A percentile compares a stretch with the other conserved stretches of the same genome.
These are phyloP conservation scores for Meandrina meandrites DNA, from an alignment of 92 coral and sea anemone species.

Conservation along the genomic window DNA sequence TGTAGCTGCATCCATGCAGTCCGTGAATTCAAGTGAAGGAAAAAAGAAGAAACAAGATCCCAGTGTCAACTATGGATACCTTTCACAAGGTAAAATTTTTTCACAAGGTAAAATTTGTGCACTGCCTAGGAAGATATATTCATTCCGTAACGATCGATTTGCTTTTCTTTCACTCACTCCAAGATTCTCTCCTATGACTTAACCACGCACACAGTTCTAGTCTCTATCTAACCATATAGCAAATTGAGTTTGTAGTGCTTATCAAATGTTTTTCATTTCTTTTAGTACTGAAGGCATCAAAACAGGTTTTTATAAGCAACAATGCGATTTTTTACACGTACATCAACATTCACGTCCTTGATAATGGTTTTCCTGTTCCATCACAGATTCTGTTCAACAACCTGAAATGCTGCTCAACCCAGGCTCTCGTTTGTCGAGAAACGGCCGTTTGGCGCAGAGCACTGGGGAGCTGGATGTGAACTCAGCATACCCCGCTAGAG, in stretches of 20 bases:
- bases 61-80: conserved; percentile 76
- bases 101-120: conserved; percentile 37
- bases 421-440: conserved; percentile 79
- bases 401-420: conserved; percentile 83
- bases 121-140: not conserved
- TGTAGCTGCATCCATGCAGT: conserved; percentile 75
- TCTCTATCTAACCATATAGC: too few species aligned
- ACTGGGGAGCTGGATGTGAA: conserved; percentile 69
- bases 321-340: too few species aligned
- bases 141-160: too few species aligned
- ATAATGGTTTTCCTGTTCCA: too few species aligned
- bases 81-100: conserved; percentile 72
- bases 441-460: conserved; percentile 78
- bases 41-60: conserved; percentile 71
- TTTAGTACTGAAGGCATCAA: too few species aligned
- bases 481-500: conserved; percentile 72
- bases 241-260: too few species aligned
- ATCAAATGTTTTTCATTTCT: too few species aligned
- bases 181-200: too few species aligned
- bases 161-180: too few species aligned
- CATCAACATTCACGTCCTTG: too few species aligned
- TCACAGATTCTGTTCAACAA: conserved; percentile 72
- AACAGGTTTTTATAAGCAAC: too few species aligned
- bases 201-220: too few species aligned
- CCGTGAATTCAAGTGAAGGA: conserved; percentile 45